phyloP scores from a whole-genome alignment of 2,888 invertebrate genomes.

The Diadromus collaris region DNA sequence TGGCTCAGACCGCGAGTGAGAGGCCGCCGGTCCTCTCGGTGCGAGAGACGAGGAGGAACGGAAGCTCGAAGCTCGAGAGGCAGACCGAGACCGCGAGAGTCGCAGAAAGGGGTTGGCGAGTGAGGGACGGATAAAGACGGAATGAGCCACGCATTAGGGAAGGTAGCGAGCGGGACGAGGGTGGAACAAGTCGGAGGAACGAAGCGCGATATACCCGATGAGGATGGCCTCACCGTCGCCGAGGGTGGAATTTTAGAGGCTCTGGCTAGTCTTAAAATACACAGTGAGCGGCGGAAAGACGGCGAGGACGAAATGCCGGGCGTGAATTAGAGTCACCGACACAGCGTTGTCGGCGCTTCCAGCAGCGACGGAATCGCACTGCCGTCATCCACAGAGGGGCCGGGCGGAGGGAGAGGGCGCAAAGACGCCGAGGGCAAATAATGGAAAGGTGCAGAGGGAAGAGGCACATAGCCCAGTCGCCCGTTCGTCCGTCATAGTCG shows the following conservation, averaged over 20 bases:
- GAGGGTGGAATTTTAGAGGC: constrained; percentile 77
- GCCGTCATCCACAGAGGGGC: constrained; percentile 36
- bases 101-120: constrained; percentile 43
- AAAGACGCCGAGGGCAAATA: not conserved
- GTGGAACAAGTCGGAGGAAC: constrained; percentile 43
- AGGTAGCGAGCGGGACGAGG: constrained; percentile 38
- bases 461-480: not conserved
- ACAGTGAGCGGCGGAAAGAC: constrained; percentile 65
- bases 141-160: constrained; percentile 50
- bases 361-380: constrained; percentile 43
- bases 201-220: constrained; percentile 44
- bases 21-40: constrained; percentile 13
- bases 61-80: constrained; percentile 42
- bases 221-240: constrained; percentile 62
- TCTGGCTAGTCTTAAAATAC: constrained; percentile 77
- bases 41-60: constrained; percentile 49
- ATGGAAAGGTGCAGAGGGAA: not conserved
- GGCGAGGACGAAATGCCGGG: constrained; percentile 70
- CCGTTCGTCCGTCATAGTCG: constrained; percentile 57
- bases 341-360: constrained; percentile 50
- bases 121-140: constrained; percentile 34
- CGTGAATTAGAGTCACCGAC: constrained; percentile 76
- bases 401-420: not conserved
- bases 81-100: constrained; percentile 43
- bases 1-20: constrained; percentile 21